phyloP scores from a whole-genome alignment of 2,888 invertebrate species.

The Harmothoe impar region DNA sequence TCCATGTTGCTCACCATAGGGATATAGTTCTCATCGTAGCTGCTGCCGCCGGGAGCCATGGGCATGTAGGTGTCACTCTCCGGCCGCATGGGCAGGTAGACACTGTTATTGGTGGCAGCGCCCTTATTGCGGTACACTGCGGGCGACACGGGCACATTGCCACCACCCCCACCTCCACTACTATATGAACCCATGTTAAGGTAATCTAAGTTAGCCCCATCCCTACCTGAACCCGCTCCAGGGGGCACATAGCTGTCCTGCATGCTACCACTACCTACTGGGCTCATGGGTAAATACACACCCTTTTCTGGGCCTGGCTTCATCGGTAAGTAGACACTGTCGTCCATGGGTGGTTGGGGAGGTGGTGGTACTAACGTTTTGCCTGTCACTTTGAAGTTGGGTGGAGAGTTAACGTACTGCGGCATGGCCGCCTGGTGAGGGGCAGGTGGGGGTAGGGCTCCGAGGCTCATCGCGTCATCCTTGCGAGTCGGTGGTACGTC shows the following conservation, averaged over 20 bases:
- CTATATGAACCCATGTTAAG: background rate
- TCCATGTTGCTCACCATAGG: conserved; percentile 17
- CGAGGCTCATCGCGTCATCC: conserved; percentile 18
- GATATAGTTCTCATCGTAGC: background rate
- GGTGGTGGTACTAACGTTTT: background rate
- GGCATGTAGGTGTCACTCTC: conserved; percentile 52
- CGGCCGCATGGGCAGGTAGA: conserved; percentile 56
- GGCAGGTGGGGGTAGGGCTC: conserved; percentile 49
- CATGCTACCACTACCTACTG: background rate
- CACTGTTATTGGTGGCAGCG: background rate
- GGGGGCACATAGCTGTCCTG: conserved; percentile 10
- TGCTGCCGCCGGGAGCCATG: conserved; percentile 10
- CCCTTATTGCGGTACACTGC: background rate
- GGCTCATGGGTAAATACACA: conserved; percentile 48
- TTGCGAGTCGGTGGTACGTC: conserved; percentile 30
- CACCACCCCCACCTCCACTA: background rate
- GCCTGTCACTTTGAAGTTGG: background rate
- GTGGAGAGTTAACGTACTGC: conserved; percentile 41
- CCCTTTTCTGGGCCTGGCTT: background rate
- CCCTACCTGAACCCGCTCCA: background rate
- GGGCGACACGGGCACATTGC: background rate
- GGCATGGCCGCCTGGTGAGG: background rate
- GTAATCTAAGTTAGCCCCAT: background rate
- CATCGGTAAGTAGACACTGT: conserved; percentile 47
- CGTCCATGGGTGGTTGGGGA: background rate